Evolutionary conservation across 1,140 invertebrate genomes (phyloP), one percentile per base, ranked within the genome.

Genomic region (Temnothorax nylanderi): DNA sequence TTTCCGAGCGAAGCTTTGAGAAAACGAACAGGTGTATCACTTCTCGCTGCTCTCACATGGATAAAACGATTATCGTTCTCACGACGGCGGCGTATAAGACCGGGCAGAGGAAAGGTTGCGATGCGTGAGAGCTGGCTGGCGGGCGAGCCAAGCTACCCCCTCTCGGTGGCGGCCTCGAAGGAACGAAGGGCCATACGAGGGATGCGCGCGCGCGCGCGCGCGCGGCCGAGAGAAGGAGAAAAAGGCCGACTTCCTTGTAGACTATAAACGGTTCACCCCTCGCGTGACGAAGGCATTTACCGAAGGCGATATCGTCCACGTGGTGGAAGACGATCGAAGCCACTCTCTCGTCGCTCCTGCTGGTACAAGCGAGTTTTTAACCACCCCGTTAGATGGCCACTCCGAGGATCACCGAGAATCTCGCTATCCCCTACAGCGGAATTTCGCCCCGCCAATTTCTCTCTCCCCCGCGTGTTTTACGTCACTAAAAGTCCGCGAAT

Each of bases 241-340:
- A 88, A 77, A 80, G 62, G 11, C 47, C 54, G 21, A 76, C 86
- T 49, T 90, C 74, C 74, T 87, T 69, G 60, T 60, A 77, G 75
- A 85, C 86, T 76, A 81, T 80, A 87, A 84, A 88, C 69, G 86
- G 76, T 90, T 90, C 86, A 85, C 87, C 85, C 85, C 67, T 89
- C 41, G 88, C 88, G 85, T 89, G 89, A 90, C 89, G 85, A 87
- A 90, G 77, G 71, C 72, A 82, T 89, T 88, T 90, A 88, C 80
- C 64, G 21, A 71, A 60, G 76, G 51, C 62, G 82, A 81, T 80
- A 80, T 82, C 85, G 71, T 64, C 88, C 88, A 89, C 77, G 85
- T 77, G 89, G 69, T 60, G 54, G 72, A 74, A 49, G 85, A 21
- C 49, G 77, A 87, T 90, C 85, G 88, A 89, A 89, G 62, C 72